Percentiles rank a stretch among this genome's conserved stretches.
These are phyloP conservation scores for Mustela lutreola DNA, from an alignment of 2,113 vertebrate species.

Conservation along the genomic window DNA sequence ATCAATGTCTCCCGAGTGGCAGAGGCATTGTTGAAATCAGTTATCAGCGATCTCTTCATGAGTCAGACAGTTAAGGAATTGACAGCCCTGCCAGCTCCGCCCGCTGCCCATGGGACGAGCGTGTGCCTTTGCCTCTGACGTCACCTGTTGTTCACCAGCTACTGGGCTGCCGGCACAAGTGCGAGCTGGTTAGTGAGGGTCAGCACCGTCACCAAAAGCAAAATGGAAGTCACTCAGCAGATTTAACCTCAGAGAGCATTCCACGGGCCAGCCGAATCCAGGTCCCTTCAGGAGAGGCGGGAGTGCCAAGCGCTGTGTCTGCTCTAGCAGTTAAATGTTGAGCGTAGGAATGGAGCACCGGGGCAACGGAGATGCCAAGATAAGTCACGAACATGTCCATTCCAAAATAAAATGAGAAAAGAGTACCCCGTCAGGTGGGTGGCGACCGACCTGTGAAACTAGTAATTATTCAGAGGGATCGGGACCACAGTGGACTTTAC, in stretches of 20 bases:
- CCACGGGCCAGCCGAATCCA: neutral
- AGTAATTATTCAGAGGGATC: neutral
- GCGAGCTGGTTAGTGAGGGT: neutral
- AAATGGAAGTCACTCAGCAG: slow-evolving; percentile 18
- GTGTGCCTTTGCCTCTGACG: neutral
- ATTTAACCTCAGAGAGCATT: slow-evolving; percentile 10
- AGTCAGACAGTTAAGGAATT: slow-evolving; percentile 56
- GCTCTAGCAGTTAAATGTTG: neutral
- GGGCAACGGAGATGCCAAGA: neutral
- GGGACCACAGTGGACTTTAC: neutral
- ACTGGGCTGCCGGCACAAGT: neutral
- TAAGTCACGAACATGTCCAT: neutral
- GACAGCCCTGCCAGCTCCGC: slow-evolving; percentile 47
- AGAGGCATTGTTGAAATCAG: slow-evolving; percentile 70
- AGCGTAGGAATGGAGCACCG: neutral
- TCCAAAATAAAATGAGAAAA: neutral
- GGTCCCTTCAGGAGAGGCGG: neutral
- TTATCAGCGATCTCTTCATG: slow-evolving; percentile 74
- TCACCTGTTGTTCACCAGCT: slow-evolving; percentile 69
- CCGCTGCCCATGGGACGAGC: neutral
- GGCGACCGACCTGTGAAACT: neutral
- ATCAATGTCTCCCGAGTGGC: slow-evolving; percentile 65
- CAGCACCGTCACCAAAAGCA: neutral
- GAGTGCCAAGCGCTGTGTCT: neutral
- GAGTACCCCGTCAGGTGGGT: neutral